Evolutionary conservation across 1,140 invertebrate species (phyloP), one percentile per base, ranked within the genome.

Genomic region (Hyles vespertilio): DNA sequence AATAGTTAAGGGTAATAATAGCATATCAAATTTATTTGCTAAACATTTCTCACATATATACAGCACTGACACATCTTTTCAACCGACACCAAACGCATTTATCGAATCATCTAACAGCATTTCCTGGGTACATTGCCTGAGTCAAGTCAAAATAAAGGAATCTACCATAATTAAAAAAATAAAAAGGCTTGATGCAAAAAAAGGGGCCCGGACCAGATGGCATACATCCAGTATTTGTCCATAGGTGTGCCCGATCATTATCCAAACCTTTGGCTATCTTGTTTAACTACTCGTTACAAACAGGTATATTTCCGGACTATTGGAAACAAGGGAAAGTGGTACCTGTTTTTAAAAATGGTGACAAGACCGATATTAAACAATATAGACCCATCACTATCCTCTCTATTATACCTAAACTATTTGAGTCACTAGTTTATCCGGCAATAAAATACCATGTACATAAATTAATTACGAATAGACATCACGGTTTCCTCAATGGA

Each of bases 311-410:
- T 49, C 65, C 60, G 11, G 50, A 61, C 45, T 22, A 44, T 32
- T 58, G 69, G 57, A 75, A 75, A 70, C 44, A 48, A 52, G 59
- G 64, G n/a, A 36, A 56, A 43, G 56, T 75, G 5, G 61, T 61
- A 45, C 68, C 70, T 43, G 5, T 75, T 52, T 56, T 58, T 44
- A 74, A 72, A 62, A 55, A 49, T 8, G 69, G 58, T 32, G 51
- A 63, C 32, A 57, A 52, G 45, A 48, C 11, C 34, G 33, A 52
- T 55, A 51, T 65, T 36, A 36, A 36, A n/a, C 71, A 69, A 59
- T 74, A 72, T 57, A 57, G 72, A 54, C 72, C 69, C 0, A 72
- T 72, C 51, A 69, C 66, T 32, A 61, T 69, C 3, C 55, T 71
- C 10, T 63, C 34, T 57, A 60, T 53, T 51, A 55, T 72, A 33